These are phyloP conservation scores for Rhopalosiphum maidis DNA, from an alignment of 1,140 invertebrate species.

Conservation along the genomic window DNA sequence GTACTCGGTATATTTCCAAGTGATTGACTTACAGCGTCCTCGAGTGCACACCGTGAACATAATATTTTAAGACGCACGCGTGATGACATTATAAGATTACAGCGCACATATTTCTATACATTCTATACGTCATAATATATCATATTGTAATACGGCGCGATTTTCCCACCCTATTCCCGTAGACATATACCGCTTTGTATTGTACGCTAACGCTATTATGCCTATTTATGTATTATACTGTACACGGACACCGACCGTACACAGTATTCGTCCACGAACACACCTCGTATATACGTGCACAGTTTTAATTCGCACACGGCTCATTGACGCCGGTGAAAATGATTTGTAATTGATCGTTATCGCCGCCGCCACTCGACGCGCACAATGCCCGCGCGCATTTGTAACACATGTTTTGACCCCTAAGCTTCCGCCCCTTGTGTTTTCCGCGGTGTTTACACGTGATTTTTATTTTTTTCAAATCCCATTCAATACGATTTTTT, in stretches of 20 bases:
- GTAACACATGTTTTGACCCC: constrained; percentile 44
- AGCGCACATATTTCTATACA: too few species aligned
- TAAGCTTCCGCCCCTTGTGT: not conserved
- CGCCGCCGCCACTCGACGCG: constrained; percentile 6
- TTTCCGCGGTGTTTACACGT: constrained; percentile 20
- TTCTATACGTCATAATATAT: not conserved
- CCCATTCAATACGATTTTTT: constrained; percentile 11
- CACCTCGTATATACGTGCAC: not conserved
- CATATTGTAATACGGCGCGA: not conserved
- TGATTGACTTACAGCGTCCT: too few species aligned
- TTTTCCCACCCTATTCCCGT: not conserved
- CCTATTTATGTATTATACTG: too few species aligned
- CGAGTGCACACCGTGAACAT: too few species aligned
- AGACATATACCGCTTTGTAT: not conserved
- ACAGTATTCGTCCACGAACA: not conserved
- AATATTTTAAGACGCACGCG: too few species aligned
- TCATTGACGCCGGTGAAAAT: constrained; percentile 56
- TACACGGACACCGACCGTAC: not conserved
- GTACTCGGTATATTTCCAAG: too few species aligned
- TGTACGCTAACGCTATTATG: not conserved
- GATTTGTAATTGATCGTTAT: constrained; percentile 49
- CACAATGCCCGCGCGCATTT: not conserved
- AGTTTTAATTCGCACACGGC: constrained; percentile 40
- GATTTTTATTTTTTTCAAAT: constrained; percentile 21
- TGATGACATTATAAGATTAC: too few species aligned